A percentile compares a stretch with the other conserved stretches of the same genome.
Evolutionary conservation across 2,113 vertebrate species (phyloP).

Genomic region (Mola mola): DNA sequence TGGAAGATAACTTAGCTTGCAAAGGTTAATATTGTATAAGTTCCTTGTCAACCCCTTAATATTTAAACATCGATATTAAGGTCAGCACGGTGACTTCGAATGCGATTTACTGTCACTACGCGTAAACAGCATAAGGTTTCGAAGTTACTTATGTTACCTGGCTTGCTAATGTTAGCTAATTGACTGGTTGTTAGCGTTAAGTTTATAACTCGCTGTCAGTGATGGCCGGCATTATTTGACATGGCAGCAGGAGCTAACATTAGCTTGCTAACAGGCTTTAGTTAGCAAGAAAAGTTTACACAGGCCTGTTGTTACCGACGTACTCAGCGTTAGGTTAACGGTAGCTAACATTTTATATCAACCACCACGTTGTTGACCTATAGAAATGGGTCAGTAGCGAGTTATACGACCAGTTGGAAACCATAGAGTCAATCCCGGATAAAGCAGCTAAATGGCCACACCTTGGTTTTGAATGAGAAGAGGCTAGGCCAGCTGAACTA

Average conservation of each 20-base stretch:
- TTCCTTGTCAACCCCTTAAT: conserved; percentile 22
- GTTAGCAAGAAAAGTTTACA: conserved; percentile 63
- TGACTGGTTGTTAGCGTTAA: conserved; percentile 56
- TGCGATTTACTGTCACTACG: accelerated
- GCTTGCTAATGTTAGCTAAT: conserved; percentile 52
- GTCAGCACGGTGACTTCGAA: not conserved
- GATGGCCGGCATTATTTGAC: conserved; percentile 67
- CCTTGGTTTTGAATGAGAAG: conserved; percentile 76
- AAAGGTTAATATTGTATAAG: conserved; percentile 10
- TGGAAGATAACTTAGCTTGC: conserved; percentile 15
- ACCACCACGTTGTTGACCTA: conserved; percentile 10
- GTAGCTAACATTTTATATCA: conserved; percentile 22
- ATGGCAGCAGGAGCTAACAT: conserved; percentile 57
- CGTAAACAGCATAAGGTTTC: not conserved
- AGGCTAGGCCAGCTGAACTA: conserved; percentile 51
- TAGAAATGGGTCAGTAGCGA: not conserved
- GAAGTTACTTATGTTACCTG: conserved; percentile 40
- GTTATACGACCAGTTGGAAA: conserved; percentile 27
- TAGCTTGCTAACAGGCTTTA: conserved; percentile 50
- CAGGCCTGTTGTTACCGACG: conserved; percentile 45
- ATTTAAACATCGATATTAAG: not conserved
- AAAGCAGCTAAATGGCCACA: conserved; percentile 74
- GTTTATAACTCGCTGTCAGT: conserved; percentile 70
- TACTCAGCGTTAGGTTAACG: conserved; percentile 20
- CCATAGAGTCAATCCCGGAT: conserved; percentile 37